These are phyloP conservation scores for Lethocerus indicus DNA, from an alignment of 1,140 invertebrate genomes.

Conservation along the genomic window DNA sequence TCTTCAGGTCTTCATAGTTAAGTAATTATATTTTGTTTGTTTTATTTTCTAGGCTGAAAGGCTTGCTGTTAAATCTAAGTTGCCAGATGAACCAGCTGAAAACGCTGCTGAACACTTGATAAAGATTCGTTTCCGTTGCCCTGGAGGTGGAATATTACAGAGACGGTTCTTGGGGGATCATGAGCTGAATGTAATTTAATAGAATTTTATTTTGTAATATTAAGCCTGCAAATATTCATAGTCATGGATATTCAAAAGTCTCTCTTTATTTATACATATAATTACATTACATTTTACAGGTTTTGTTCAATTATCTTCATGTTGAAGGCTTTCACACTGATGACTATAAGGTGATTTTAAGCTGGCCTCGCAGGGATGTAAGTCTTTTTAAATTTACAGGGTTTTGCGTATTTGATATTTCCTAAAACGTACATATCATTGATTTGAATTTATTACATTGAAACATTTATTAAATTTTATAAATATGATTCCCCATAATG, in stretches of 20 bases:
- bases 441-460: neutral
- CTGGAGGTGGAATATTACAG: conserved; percentile 52
- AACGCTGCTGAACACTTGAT: conserved; percentile 37
- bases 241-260: neutral
- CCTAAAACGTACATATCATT: neutral
- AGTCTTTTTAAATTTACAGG: conserved; percentile 26
- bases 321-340: conserved; percentile 71
- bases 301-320: conserved; percentile 67
- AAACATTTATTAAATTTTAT: conserved; percentile 4
- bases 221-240: neutral
- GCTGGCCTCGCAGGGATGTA: conserved; percentile 83
- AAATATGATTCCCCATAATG: neutral
- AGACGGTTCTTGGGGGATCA: conserved; percentile 51
- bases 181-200: conserved; percentile 35
- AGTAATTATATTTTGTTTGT: too few relatives aligned
- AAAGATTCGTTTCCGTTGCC: conserved; percentile 58
- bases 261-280: neutral
- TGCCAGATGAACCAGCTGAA: conserved; percentile 42
- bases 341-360: conserved; percentile 79
- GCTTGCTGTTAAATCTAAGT: conserved; percentile 34
- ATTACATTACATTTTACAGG: conserved; percentile 29
- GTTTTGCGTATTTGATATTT: conserved; percentile 4
- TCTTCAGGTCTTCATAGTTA: too few relatives aligned
- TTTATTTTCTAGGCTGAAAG: conserved; percentile 29
- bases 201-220: neutral